Conservation (phyloP, 2,113 vertebrate species). For the Anas platyrhynchos region DNA sequence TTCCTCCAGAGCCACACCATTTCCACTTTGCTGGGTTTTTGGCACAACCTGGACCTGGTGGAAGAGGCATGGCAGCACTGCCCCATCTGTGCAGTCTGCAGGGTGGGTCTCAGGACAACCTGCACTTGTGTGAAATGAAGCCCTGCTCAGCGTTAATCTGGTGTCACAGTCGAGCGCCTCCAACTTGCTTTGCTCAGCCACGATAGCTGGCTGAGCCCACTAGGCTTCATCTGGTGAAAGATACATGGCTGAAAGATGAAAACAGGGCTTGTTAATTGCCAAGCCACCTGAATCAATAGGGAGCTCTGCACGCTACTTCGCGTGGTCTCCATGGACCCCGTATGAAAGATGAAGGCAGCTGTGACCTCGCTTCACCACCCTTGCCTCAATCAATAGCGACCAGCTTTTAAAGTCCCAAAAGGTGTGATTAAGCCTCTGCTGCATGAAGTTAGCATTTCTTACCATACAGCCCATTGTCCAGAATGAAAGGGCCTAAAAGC, state of each 20-base stretch:
- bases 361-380: slow-evolving; percentile 37
- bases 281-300: slow-evolving; percentile 52
- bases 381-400: slow-evolving; percentile 62
- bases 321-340: slow-evolving; percentile 59
- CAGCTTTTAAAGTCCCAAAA: slow-evolving; percentile 61
- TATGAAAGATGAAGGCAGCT: slow-evolving; percentile 58
- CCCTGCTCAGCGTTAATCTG: slow-evolving; percentile 3
- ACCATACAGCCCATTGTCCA: slow-evolving; percentile 35
- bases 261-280: slow-evolving; percentile 52
- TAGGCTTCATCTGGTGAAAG: slow-evolving; percentile 28
- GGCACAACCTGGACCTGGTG: background rate
- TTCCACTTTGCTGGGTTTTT: background rate
- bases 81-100: background rate
- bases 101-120: background rate
- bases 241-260: slow-evolving; percentile 33
- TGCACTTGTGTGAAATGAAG: background rate
- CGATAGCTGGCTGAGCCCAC: background rate
- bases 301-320: background rate
- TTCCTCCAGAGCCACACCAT: background rate
- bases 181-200: background rate
- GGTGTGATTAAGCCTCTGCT: slow-evolving; percentile 62
- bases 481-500: slow-evolving; percentile 46
- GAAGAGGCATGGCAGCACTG: background rate
- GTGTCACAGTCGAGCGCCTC: slow-evolving; percentile 5
- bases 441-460: slow-evolving; percentile 19